Evolutionary conservation across 1,140 invertebrate species (phyloP).

Genomic region (Nasonia vitripennis): DNA sequence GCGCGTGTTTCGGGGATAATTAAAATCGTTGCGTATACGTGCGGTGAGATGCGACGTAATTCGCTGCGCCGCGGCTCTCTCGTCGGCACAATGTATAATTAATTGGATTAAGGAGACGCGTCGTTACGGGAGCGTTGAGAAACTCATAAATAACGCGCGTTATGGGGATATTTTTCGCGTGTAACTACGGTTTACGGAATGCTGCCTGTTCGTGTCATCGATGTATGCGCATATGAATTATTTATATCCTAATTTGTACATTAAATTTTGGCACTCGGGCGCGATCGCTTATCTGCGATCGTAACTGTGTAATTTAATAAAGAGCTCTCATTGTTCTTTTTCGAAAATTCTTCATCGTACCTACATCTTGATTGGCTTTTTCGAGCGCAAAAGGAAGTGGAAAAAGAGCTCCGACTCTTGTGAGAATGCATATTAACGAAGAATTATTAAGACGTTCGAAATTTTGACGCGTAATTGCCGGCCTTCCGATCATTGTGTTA

Average conservation of each 20-base stretch:
- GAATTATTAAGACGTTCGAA: constrained; percentile 5
- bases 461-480: background rate
- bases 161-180: background rate
- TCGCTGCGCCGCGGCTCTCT: background rate
- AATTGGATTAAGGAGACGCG: constrained; percentile 31
- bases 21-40: background rate
- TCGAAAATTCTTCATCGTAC: too few species aligned
- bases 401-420: background rate
- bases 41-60: background rate
- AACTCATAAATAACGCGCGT: background rate
- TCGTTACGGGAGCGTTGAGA: background rate
- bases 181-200: background rate
- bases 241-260: background rate
- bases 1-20: constrained; percentile 16
- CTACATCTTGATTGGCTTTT: too few species aligned
- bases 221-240: background rate
- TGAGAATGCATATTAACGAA: background rate
- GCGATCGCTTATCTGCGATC: background rate
- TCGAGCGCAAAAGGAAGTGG: too few species aligned
- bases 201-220: background rate
- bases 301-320: background rate
- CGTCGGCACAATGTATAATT: constrained; percentile 27
- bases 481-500: background rate
- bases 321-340: too few species aligned
- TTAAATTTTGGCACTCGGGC: background rate